Evolutionary conservation across 2,888 invertebrate species (phyloP), one percentile per base, ranked within the genome.

Genomic region (Bellardia bayeri): DNA sequence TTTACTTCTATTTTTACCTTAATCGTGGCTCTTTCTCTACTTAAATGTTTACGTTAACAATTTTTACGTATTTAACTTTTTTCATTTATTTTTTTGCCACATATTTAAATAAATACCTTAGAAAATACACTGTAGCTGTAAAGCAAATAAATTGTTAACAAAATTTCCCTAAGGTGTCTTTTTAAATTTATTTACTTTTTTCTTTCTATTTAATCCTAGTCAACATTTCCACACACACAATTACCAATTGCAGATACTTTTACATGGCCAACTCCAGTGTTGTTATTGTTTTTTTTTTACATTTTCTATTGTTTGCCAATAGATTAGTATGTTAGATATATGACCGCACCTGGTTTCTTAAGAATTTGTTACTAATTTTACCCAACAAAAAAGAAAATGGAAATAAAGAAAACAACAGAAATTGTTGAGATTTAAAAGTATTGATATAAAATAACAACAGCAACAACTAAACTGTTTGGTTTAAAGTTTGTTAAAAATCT

Each of bases 301-400:
- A 42, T 42, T 63, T 76, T 69, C 69, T 69, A 69, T 69, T 83
- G 69, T 56, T 71, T 69, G 69, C 63, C 63, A 76, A 76, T 23
- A 83, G 76, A 83, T 83, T 71, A 76, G 61, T 63, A 76, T 83
- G 69, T 56, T 30, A 63, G 82, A 83, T 83, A 83, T 76, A 74
- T 33, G 51, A 84, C 84, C 79, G 68, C 84, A 84, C 84, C 79
- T 84, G 84, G 79, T 84, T 84, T 79, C 79, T 42, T 61, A 74
- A 79, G 79, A 79, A 84, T 66, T 84, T 79, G 79, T 79, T 42
- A 79, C 72, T 84, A 84, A 84, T 84, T 84, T 84, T 66, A 72
- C 37, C 9, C 45, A 74, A 82, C 37, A 45, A 11, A 33, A 54
- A 30, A 16, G 13, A 6, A 58, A 40, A 61, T 9, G 37, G 45